These are phyloP conservation scores for Heterodera carotae DNA, from an alignment of 1,140 invertebrate genomes.

Conservation along the genomic window DNA sequence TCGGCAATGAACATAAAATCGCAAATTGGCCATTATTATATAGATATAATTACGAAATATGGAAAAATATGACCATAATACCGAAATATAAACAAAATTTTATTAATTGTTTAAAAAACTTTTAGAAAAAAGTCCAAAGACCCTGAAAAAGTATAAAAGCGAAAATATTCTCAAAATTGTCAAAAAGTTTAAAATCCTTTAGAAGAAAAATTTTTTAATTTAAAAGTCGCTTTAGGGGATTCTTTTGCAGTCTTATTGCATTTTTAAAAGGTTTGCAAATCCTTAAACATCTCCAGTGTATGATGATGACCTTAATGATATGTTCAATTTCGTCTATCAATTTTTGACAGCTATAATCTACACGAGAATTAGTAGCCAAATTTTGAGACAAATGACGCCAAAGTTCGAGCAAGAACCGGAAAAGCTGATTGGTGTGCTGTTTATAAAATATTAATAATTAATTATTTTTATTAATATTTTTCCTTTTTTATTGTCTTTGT, in stretches of 20 bases:
- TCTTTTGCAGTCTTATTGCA: too few relatives aligned
- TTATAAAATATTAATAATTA: neutral
- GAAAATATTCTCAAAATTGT: too few relatives aligned
- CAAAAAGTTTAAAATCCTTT: too few relatives aligned
- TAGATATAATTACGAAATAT: neutral
- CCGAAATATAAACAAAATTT: too few relatives aligned
- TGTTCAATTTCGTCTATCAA: neutral
- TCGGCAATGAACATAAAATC: neutral
- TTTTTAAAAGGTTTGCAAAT: too few relatives aligned
- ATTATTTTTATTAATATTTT: neutral
- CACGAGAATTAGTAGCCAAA: neutral
- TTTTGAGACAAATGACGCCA: neutral
- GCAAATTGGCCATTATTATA: neutral
- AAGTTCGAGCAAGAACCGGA: neutral
- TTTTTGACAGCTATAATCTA: neutral
- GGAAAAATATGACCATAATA: too few relatives aligned
- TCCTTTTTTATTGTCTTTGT: neutral
- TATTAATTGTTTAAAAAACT: too few relatives aligned
- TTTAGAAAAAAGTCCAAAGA: too few relatives aligned
- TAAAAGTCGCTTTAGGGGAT: too few relatives aligned
- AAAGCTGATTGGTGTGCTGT: constrained; percentile 26
- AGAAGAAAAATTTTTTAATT: too few relatives aligned
- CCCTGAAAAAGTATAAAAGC: too few relatives aligned
- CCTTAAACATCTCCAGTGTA: too few relatives aligned
- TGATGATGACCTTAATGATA: constrained; percentile 3